Percentiles rank a stretch among this genome's conserved stretches.
Evolutionary conservation across 2,797 vertebrate genomes (phyloP).

Genomic region (Perodicticus potto): DNA sequence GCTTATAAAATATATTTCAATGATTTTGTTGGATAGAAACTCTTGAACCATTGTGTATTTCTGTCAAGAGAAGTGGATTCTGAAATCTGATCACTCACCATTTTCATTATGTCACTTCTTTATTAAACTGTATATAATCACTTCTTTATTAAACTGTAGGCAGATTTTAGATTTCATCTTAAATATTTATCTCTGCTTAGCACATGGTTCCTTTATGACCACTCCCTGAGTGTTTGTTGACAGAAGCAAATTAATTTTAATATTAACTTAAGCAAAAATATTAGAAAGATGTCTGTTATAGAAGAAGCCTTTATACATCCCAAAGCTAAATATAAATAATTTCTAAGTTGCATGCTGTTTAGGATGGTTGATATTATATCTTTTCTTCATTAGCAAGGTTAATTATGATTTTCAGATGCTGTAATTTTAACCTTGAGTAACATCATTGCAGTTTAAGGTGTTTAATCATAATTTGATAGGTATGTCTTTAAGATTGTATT

Average conservation of each 20-base stretch:
- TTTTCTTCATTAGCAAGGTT: constrained; percentile 33
- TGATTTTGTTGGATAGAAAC: constrained; percentile 52
- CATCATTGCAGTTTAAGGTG: constrained; percentile 48
- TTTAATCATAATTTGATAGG: constrained; percentile 52
- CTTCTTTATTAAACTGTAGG: constrained; percentile 51
- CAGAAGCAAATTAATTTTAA: constrained; percentile 67
- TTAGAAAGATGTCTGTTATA: neutral
- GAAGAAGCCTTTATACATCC: constrained; percentile 34
- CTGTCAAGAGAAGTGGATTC: constrained; percentile 16
- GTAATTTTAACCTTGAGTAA: constrained; percentile 53
- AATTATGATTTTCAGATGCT: constrained; percentile 55
- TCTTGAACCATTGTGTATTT: constrained; percentile 33
- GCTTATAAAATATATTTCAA: neutral
- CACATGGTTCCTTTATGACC: constrained; percentile 10
- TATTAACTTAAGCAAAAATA: constrained; percentile 39
- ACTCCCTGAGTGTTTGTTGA: constrained; percentile 46
- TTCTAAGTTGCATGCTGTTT: constrained; percentile 42
- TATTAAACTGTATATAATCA: neutral
- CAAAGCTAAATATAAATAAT: constrained; percentile 15
- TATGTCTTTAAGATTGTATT: constrained; percentile 37
- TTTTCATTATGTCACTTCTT: too few species aligned
- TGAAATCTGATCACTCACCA: too few species aligned
- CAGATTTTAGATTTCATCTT: constrained; percentile 54
- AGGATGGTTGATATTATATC: neutral
- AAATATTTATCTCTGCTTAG: neutral